phyloP scores from a whole-genome alignment of 2,113 vertebrate species.

The Xenopus borealis region DNA sequence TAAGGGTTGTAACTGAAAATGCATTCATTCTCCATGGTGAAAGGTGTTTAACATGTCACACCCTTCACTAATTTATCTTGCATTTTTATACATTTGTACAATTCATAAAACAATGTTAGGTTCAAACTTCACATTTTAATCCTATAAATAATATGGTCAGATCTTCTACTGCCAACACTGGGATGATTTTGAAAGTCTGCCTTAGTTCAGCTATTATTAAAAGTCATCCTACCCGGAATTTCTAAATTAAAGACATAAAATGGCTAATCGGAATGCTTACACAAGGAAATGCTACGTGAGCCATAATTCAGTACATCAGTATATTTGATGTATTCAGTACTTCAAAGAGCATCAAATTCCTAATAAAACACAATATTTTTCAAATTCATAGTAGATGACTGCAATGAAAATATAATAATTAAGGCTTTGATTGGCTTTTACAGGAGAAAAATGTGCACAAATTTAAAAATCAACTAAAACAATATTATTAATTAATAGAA shows the following conservation, averaged over 20 bases:
- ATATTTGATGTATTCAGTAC: constrained; percentile 34
- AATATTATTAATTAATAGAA: no score
- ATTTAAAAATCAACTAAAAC: no score
- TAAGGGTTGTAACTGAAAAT: no score
- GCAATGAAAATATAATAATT: background rate
- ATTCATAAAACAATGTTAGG: no score
- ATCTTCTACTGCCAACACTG: constrained; percentile 18
- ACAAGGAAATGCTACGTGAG: constrained; percentile 23
- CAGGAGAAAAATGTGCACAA: no score
- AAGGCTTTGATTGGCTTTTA: background rate
- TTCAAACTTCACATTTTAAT: no score
- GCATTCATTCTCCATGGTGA: no score
- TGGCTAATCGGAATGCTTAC: constrained; percentile 28
- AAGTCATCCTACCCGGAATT: constrained; percentile 19
- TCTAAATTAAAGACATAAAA: constrained; percentile 29
- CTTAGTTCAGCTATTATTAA: constrained; percentile 9
- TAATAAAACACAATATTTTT: constrained; percentile 8
- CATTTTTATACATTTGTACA: no score
- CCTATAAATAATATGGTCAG: constrained; percentile 12
- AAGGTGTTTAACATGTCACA: no score
- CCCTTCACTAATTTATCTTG: no score
- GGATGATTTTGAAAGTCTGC: background rate
- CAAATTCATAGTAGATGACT: constrained; percentile 2
- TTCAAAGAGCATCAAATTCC: constrained; percentile 12
- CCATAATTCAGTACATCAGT: constrained; percentile 23